These are phyloP conservation scores for Athene cunicularia DNA, from an alignment of 2,113 vertebrate species.

Conservation along the genomic window DNA sequence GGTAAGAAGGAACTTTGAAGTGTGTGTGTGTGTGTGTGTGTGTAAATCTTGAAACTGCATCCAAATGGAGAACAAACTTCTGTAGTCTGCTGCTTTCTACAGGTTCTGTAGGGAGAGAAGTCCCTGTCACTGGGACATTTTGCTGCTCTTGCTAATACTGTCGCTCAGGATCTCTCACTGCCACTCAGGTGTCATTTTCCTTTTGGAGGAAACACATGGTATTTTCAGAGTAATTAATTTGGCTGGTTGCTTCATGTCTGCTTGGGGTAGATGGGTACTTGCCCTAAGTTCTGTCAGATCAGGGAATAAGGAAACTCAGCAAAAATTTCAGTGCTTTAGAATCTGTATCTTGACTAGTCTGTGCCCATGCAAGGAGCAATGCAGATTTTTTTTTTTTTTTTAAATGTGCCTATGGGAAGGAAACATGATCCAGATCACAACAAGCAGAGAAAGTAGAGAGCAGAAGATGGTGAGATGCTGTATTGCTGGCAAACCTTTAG, in stretches of 20 bases:
- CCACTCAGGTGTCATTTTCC: background rate
- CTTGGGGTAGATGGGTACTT: background rate
- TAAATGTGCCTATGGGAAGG: background rate
- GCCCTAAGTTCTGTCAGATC: background rate
- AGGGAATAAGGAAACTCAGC: background rate
- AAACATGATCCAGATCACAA: background rate
- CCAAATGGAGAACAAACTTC: background rate
- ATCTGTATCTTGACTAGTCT: background rate
- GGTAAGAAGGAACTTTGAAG: conserved; percentile 29
- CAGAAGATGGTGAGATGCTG: background rate
- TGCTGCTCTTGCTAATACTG: background rate
- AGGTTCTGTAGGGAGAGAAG: background rate
- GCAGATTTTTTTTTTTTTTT: background rate
- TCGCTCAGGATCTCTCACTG: background rate
- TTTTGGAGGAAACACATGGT: background rate
- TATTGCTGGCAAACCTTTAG: background rate
- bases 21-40: background rate
- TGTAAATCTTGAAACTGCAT: background rate
- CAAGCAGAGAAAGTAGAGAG: background rate
- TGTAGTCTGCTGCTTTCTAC: background rate
- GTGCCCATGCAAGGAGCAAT: background rate
- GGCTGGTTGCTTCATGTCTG: background rate
- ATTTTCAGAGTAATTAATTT: background rate
- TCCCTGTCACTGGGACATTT: background rate
- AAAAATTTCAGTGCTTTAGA: background rate